These are phyloP conservation scores for Margarornis squamiger DNA, from an alignment of 2,797 vertebrate species.

Conservation along the genomic window DNA sequence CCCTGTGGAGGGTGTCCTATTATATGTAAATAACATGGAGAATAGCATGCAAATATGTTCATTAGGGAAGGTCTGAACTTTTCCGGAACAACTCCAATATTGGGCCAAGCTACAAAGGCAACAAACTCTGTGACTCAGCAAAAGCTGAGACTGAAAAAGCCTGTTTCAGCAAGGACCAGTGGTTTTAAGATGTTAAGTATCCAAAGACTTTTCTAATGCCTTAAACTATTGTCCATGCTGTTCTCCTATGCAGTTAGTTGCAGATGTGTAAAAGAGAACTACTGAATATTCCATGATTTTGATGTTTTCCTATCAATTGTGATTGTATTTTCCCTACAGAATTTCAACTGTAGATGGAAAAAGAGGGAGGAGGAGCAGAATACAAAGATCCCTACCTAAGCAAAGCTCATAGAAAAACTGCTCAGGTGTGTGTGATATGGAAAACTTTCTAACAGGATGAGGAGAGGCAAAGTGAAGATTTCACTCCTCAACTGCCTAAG, in stretches of 20 bases:
- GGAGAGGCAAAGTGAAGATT: neutral
- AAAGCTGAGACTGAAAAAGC: slow-evolving; percentile 15
- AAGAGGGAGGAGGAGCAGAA: neutral
- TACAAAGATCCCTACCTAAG: neutral
- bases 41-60: slow-evolving; percentile 40
- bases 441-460: neutral
- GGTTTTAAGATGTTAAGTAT: slow-evolving; percentile 22
- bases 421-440: neutral
- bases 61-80: slow-evolving; percentile 45
- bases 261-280: neutral
- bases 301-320: neutral
- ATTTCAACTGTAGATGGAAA: neutral
- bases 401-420: neutral
- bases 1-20: neutral
- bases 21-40: slow-evolving; percentile 32
- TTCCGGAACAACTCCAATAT: slow-evolving; percentile 36
- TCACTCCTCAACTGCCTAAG: neutral
- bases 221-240: slow-evolving; percentile 12
- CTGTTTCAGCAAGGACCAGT: slow-evolving; percentile 16
- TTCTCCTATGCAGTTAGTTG: neutral
- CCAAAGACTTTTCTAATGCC: slow-evolving; percentile 25
- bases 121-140: slow-evolving; percentile 42
- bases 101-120: slow-evolving; percentile 30
- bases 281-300: neutral
- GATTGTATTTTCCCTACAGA: neutral